Base-by-base conservation (phyloP, 2,888 invertebrate species). In the Lepidonotus clava region DNA sequence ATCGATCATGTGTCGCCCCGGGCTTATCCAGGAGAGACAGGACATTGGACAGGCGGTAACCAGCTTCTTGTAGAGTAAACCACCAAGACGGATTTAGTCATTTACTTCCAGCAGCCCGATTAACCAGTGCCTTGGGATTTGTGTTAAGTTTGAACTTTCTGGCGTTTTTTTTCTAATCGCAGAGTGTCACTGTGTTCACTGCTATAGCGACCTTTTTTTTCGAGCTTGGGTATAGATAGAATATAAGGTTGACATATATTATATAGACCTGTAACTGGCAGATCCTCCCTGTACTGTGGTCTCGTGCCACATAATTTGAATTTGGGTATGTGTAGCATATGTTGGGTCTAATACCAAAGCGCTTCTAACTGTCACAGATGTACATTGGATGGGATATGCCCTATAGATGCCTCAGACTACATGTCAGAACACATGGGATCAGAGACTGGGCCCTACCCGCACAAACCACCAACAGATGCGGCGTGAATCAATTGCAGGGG, bases 281-380 rank as follows among this genome's bases (percentile, higher is more conserved):
- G 38, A 36, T 11, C 8, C 14, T 34, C 8, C 38, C 36, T 34
- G 34, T 0, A 4, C 36, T 34, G 5, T 71, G 36, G 71, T 71
- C 6, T n/a, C n/a, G 38, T 71, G 71, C 71, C 71, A 71, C 71
- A 71, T 71, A 71, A 71, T 71, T 71, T 71, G 71, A 71, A 71
- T 71, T 71, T 32, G 38, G 71, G 38, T 71, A 71, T 71, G 34
- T 34, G 71, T 24, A n/a, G 34, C 71, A 71, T 34, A 71, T 71
- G 71, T 11, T 71, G 21, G 71, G 34, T 34, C 71, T 34, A 34
- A 71, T n/a, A 71, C 71, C 34, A 11, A 11, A 4, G 21, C 34
- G 4, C 71, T 34, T n/a, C 8, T 21, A n/a, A 38, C 71, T 71
- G 71, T 71, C 71, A 71, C 71, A 71, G 71, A n/a, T 71, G 71